Percentiles rank a stretch among this genome's conserved stretches.
Conservation (phyloP, 2,113 vertebrate genomes). For the Rhadina sibilatrix region DNA sequence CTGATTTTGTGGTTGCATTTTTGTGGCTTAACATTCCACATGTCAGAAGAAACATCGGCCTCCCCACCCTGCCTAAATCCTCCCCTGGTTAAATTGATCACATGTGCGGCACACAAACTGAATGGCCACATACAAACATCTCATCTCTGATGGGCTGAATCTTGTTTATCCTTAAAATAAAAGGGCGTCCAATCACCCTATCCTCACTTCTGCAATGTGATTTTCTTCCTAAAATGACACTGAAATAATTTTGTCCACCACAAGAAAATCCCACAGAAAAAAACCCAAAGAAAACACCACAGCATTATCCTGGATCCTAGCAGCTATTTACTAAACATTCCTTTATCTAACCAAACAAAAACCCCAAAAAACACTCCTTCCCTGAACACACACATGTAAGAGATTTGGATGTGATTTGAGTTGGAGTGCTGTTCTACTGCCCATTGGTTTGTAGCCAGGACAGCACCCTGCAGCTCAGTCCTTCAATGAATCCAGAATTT, state of each 20-base stretch:
- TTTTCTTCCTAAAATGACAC: not conserved
- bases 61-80: conserved; percentile 50
- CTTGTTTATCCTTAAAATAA: conserved; percentile 7
- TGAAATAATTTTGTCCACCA: not conserved
- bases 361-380: rapidly evolving
- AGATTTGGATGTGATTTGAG: not conserved
- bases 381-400: not conserved
- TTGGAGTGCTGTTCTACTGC: not conserved
- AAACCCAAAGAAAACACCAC: rapidly evolving
- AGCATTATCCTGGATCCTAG: not conserved
- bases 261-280: not conserved
- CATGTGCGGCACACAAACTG: conserved; percentile 21
- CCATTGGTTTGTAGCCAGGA: not conserved
- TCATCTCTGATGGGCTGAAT: not conserved
- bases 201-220: not conserved
- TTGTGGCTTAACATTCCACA: conserved; percentile 67
- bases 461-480: not conserved
- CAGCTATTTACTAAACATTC: not conserved
- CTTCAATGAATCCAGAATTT: not conserved
- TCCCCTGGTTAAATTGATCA: conserved; percentile 61
- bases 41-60: conserved; percentile 52
- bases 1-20: conserved; percentile 66
- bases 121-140: conserved; percentile 26
- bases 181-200: not conserved
- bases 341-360: not conserved